Conservation (phyloP, 23 tunicate species). For the Phallusia fumigata region DNA sequence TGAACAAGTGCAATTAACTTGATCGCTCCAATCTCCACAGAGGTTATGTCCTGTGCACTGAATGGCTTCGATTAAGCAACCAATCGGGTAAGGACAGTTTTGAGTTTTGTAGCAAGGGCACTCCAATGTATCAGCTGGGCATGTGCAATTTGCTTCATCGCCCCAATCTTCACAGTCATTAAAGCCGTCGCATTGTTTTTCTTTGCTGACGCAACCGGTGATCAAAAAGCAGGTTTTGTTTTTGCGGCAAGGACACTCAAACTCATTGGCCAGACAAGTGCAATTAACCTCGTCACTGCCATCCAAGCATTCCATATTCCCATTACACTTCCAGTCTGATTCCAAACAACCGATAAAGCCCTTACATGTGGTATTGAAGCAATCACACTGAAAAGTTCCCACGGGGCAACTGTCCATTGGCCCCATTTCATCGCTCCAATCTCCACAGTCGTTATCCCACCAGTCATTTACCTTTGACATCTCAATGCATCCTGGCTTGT, state of each 20-base stretch:
- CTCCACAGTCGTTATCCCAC: slow-evolving; percentile 14
- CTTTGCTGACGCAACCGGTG: neutral
- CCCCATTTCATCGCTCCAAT: neutral
- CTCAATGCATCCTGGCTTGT: neutral
- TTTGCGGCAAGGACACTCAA: neutral
- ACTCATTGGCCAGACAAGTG: neutral
- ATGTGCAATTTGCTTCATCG: neutral
- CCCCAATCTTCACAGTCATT: neutral
- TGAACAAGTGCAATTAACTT: slow-evolving; percentile 6
- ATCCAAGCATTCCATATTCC: neutral
- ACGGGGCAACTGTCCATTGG: neutral
- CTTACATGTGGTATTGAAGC: neutral
- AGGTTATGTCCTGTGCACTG: neutral
- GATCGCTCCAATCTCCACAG: slow-evolving; percentile 19
- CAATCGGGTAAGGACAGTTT: neutral
- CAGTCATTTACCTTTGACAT: neutral
- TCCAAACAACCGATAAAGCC: neutral
- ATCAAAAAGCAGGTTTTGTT: neutral
- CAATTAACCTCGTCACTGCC: neutral
- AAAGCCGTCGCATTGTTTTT: neutral
- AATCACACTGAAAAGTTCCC: neutral
- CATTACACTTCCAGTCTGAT: neutral
- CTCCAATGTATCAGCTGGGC: neutral
- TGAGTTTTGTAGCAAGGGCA: neutral
- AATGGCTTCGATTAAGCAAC: neutral